Conservation (phyloP, 2,113 vertebrate species). For the Bostrychus sinensis region DNA sequence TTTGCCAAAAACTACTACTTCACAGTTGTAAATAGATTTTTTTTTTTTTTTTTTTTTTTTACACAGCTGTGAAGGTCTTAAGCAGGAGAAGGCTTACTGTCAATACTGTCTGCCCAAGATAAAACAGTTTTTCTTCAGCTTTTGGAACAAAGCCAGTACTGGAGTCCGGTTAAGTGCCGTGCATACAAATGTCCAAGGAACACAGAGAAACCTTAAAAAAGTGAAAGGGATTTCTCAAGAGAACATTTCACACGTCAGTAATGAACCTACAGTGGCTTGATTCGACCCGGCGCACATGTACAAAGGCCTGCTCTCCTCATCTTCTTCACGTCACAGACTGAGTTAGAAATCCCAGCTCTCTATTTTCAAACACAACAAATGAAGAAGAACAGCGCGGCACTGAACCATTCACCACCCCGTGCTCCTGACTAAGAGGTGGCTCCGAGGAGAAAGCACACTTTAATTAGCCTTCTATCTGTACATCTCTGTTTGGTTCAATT, state of each 20-base stretch:
- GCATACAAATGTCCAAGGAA: constrained; percentile 6
- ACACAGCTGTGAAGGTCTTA: background rate
- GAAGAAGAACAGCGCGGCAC: constrained; percentile 44
- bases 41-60: too few relatives aligned
- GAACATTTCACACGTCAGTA: constrained; percentile 20
- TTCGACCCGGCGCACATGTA: constrained; percentile 23
- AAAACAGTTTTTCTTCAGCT: constrained; percentile 8
- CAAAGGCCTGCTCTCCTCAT: constrained; percentile 14
- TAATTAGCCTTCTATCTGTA: constrained; percentile 63
- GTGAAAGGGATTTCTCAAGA: constrained; percentile 15
- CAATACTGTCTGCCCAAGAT: constrained; percentile 5
- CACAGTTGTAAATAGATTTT: background rate
- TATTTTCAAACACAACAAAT: constrained; percentile 47
- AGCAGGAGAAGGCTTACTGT: background rate
- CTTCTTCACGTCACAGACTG: constrained; percentile 20
- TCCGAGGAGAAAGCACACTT: constrained; percentile 49
- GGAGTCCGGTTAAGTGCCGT: background rate
- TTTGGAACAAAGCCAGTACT: background rate
- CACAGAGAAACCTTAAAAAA: background rate
- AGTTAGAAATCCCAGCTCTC: constrained; percentile 49
- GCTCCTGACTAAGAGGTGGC: constrained; percentile 33
- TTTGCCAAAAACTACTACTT: background rate
- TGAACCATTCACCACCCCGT: constrained; percentile 38
- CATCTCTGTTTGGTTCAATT: constrained; percentile 41
- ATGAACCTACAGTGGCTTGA: constrained; percentile 35